phyloP scores from a whole-genome alignment of 1,140 invertebrate species.

The Aphidius ervi region DNA sequence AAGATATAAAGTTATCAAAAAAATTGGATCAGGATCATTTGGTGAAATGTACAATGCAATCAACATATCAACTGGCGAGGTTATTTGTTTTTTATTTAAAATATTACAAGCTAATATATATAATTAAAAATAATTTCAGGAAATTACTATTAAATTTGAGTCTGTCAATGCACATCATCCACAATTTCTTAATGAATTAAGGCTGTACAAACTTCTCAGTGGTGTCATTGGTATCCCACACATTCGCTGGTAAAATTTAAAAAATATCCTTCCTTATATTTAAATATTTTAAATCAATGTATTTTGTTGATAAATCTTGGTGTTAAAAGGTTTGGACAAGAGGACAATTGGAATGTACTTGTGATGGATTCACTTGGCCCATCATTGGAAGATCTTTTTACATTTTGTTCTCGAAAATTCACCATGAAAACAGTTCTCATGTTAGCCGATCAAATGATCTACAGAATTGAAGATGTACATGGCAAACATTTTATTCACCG shows the following conservation, averaged over 20 bases:
- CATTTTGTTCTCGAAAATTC: constrained; percentile 93
- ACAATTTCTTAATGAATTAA: constrained; percentile 93
- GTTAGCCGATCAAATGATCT: constrained; percentile 92
- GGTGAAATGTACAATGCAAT: constrained; percentile 98
- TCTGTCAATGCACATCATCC: constrained; percentile 88
- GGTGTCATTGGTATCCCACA: constrained; percentile 95
- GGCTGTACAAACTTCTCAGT: constrained; percentile 88
- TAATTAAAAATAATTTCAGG: constrained; percentile 58
- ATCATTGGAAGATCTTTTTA: constrained; percentile 94
- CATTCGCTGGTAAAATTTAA: constrained; percentile 66
- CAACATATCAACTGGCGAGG: constrained; percentile 94
- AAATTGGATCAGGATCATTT: constrained; percentile 98
- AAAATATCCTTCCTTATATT: neutral
- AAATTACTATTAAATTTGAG: constrained; percentile 96
- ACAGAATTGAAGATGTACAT: constrained; percentile 90
- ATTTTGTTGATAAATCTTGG: constrained; percentile 18
- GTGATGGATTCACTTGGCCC: constrained; percentile 96
- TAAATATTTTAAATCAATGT: constrained; percentile 1
- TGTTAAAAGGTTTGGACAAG: constrained; percentile 75
- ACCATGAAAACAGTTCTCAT: constrained; percentile 97
- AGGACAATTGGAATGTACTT: constrained; percentile 91
- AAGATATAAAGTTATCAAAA: constrained; percentile 92
- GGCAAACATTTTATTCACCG: constrained; percentile 96
- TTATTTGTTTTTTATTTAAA: constrained; percentile 41
- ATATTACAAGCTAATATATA: neutral